phyloP scores from a whole-genome alignment of 2,113 vertebrate genomes.

The Chaenocephalus aceratus region DNA sequence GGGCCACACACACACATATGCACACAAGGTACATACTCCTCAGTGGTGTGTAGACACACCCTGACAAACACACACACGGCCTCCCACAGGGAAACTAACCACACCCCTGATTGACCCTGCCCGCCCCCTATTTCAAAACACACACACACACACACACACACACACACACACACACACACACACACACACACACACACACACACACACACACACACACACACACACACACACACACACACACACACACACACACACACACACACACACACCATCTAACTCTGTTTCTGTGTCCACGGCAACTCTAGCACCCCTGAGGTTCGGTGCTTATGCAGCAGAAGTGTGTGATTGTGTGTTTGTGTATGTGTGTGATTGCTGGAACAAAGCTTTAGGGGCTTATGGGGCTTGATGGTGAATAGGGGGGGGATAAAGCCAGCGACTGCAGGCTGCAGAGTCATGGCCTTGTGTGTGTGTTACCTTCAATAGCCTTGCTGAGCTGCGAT shows the following conservation, averaged over 20 bases:
- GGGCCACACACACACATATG: conserved; percentile 21
- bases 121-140: conserved; percentile 1
- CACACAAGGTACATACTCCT: conserved; percentile 36
- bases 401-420: conserved; percentile 71
- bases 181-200: too few relatives aligned
- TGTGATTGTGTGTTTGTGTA: conserved; percentile 31
- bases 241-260: conserved; percentile 17
- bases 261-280: conserved; percentile 1
- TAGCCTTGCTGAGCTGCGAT: conserved; percentile 89
- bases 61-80: conserved; percentile 42
- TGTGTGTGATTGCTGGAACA: conserved; percentile 64
- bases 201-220: conserved; percentile 18
- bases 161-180: too few relatives aligned
- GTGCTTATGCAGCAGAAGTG: conserved; percentile 78
- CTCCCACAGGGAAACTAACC: conserved; percentile 45
- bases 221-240: conserved; percentile 14
- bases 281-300: conserved; percentile 56
- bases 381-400: conserved; percentile 73
- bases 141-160: too few relatives aligned
- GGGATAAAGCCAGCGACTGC: conserved; percentile 71
- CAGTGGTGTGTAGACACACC: conserved; percentile 46
- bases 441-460: conserved; percentile 80
- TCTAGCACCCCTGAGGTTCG: conserved; percentile 61
- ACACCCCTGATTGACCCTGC: conserved; percentile 63
- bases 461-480: conserved; percentile 84